These are phyloP conservation scores for Aptenodytes patagonicus DNA, from an alignment of 2,113 vertebrate species.

Conservation along the genomic window DNA sequence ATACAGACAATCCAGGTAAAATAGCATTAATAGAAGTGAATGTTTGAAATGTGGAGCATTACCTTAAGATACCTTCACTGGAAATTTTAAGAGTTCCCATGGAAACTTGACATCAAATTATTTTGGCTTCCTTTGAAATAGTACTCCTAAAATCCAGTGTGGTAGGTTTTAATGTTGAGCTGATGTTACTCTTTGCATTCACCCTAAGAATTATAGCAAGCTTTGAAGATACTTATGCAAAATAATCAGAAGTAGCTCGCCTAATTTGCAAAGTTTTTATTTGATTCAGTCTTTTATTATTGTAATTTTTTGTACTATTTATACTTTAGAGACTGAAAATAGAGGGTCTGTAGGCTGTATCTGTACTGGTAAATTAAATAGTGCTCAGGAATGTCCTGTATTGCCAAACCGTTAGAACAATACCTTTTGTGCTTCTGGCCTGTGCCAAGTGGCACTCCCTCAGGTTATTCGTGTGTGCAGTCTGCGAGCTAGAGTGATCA, in stretches of 20 bases:
- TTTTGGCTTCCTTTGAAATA: neutral
- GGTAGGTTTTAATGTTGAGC: neutral
- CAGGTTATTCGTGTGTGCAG: accelerated
- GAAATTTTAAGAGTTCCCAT: neutral
- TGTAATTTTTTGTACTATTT: neutral
- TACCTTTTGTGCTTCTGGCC: neutral
- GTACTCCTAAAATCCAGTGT: neutral
- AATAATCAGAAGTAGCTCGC: neutral
- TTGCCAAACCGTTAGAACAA: accelerated
- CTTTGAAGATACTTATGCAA: neutral
- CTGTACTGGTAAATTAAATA: neutral
- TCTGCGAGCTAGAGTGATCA: accelerated
- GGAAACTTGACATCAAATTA: neutral
- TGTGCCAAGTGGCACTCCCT: neutral
- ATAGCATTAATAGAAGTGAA: neutral
- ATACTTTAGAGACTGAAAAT: neutral
- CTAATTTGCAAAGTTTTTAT: neutral
- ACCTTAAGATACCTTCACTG: neutral
- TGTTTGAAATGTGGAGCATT: neutral
- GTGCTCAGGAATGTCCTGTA: neutral
- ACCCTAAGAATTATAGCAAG: neutral
- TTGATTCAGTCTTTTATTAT: neutral
- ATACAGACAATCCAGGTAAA: neutral
- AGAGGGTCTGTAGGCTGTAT: neutral
- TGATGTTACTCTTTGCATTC: neutral